Evolutionary conservation across 2,888 invertebrate genomes (phyloP), one percentile per base, ranked within the genome.

Genomic region (Meteorus colon): DNA sequence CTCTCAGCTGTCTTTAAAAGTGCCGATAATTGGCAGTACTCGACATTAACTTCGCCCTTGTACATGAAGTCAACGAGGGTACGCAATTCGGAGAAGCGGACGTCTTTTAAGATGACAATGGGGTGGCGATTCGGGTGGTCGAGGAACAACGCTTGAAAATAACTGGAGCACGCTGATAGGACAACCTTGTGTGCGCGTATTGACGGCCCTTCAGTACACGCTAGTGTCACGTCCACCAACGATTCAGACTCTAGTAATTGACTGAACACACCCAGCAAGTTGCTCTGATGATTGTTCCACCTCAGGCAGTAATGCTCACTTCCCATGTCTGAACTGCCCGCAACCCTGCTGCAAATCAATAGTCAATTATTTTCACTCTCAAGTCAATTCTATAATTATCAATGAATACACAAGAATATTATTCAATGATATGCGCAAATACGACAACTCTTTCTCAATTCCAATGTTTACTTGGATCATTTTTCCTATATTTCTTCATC

Each of bases 211-310:
- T 96, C 96, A 92, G 96, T 96, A 93, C 97, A 97, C 93, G 97
- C 96, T 92, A 97, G 95, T 91, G 97, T 97, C 91, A 97, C 97
- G 95, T 97, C 97, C 91, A 97, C 97, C 92, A 97, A 94, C 92
- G 96, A 96, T 92, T 97, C 96, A 94, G 96, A 96, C 93, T 96
- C 96, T 91, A 97, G 93, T 92, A 97, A 94, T 94, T 96, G 96
- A 94, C 96, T 96, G 94, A 97, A 97, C 91, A 97, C 96, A 92
- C 96, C 96, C 93, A 97, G 94, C 94, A 97, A 95, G 94, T 97
- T 97, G 94, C 96, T 96, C 94, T 96, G 96, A 96, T 97, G 97
- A 96, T 97, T 97, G 94, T 97, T 97, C 97, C 97, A 97, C 95
- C 97, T 96, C 94, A 97, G 95, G 94, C 97, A 97, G 94, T 97